Percentiles rank a stretch among this genome's conserved stretches.
phyloP scores from a whole-genome alignment of 1,140 invertebrate genomes.

The Reticulitermes speratus region DNA sequence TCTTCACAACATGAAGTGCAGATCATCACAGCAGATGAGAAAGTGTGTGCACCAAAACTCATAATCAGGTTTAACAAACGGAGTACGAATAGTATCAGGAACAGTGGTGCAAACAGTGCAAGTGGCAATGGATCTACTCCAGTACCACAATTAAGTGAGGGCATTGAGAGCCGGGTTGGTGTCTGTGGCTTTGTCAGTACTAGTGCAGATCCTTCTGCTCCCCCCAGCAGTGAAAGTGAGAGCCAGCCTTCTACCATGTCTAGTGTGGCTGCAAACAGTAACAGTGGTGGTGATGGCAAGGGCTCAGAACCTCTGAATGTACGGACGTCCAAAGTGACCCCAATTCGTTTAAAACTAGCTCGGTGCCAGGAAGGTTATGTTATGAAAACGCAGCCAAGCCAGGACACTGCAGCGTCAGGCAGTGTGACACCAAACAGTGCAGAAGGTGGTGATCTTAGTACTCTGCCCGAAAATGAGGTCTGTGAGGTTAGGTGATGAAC shows the following conservation, averaged over 20 bases:
- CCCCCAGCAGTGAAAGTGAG: neutral
- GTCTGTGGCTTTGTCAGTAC: neutral
- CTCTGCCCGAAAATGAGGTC: slow-evolving; percentile 52
- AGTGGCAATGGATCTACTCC: neutral
- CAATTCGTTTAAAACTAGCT: slow-evolving; percentile 78
- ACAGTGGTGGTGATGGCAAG: neutral
- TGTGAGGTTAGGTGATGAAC: slow-evolving; percentile 84
- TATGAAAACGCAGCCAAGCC: slow-evolving; percentile 47
- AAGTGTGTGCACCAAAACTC: slow-evolving; percentile 38
- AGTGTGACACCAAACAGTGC: slow-evolving; percentile 43
- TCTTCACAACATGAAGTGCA: slow-evolving; percentile 55
- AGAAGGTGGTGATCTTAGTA: slow-evolving; percentile 38
- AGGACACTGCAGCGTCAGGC: slow-evolving; percentile 58
- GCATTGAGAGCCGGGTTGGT: neutral
- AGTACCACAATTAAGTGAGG: neutral
- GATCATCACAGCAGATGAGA: slow-evolving; percentile 47
- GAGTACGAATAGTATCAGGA: neutral
- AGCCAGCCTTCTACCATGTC: slow-evolving; percentile 16
- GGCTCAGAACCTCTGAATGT: slow-evolving; percentile 48
- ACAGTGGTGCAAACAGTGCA: slow-evolving; percentile 24
- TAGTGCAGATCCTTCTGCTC: neutral
- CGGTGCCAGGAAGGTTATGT: slow-evolving; percentile 71
- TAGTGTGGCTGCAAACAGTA: neutral
- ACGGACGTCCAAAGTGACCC: slow-evolving; percentile 66
- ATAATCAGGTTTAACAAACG: slow-evolving; percentile 41